A percentile compares a stretch with the other conserved stretches of the same genome.
Evolutionary conservation across 2,113 vertebrate genomes (phyloP).

Genomic region (Phodopus roborovskii): DNA sequence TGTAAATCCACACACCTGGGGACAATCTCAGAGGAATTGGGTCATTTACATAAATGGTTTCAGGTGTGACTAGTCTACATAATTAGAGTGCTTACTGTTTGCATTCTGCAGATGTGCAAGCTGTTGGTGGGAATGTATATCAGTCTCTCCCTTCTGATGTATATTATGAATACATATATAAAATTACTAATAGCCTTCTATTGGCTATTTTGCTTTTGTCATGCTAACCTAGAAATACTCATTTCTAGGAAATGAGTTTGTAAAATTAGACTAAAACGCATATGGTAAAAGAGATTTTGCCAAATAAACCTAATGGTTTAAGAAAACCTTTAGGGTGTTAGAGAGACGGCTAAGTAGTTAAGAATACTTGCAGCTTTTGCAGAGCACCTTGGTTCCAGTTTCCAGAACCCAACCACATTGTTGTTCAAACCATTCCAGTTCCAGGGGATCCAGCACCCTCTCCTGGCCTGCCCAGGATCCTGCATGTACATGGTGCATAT

Average conservation of each 20-base stretch:
- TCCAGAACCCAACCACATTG: background rate
- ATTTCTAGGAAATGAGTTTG: background rate
- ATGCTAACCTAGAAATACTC: background rate
- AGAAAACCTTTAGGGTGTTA: background rate
- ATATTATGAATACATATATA: background rate
- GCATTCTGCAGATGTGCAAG: conserved; percentile 30
- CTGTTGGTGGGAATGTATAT: background rate
- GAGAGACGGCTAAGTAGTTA: background rate
- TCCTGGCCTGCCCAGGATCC: background rate
- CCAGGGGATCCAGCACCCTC: background rate
- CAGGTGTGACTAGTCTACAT: conserved; percentile 43
- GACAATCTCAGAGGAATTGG: background rate
- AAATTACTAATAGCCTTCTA: background rate
- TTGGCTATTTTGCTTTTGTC: background rate
- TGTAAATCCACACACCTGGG: conserved; percentile 8
- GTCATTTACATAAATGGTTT: conserved; percentile 53
- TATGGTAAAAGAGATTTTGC: background rate
- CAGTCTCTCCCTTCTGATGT: conserved; percentile 4
- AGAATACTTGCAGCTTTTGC: too few species aligned
- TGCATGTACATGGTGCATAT: background rate
- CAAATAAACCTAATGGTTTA: background rate
- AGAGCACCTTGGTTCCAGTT: background rate
- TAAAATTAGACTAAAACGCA: conserved; percentile 10
- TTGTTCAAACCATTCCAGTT: background rate
- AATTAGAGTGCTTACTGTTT: conserved; percentile 38